Base-by-base conservation (phyloP, 2,797 vertebrate species). In the Enteromius afrohamiltoni region DNA sequence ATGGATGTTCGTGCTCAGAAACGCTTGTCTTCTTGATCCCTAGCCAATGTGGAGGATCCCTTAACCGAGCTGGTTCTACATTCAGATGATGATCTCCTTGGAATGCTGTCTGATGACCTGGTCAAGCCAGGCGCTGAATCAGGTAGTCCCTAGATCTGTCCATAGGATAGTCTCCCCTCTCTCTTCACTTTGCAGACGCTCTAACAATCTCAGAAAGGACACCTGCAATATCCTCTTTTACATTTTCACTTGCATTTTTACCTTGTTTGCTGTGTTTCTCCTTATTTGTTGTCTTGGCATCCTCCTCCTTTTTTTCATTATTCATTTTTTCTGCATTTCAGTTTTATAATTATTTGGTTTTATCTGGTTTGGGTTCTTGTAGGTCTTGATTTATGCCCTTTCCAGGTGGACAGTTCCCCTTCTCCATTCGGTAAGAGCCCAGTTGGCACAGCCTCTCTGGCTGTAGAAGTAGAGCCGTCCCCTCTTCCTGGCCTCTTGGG, bases 381-480 rank as follows among this genome's bases (percentile, higher is more conserved):
- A 98, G 98, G 97, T 97, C 95, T 96, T 96, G 96, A 96, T 96
- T 96, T 96, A 94, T 96, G 95, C 95, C 96, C 96, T 96, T 97
- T 97, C 97, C 97, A 98, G 93, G 96, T 96, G 93, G 98, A 96
- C 90, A 95, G 91, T 92, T 96, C 96, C 90, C 94, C 95, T 77
- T 98, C 96, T 92, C 96, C 95, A 51, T 98, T 99, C 94, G 97
- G 97, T 99, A 98, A 98, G 97, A 95, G 90, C 90, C 86, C 90
- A 81, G 67, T 73, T 93, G 93, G 93, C 86, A 93, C 94, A 89
- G 85, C 82, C 83, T 53, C 29, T 60, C 85, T 94, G 91, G 86
- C 86, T 89, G 49, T 95, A 95, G 94, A 91, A 92, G 89, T 95
- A 95, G 93, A 90, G 83, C 71, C 88, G 75, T 79, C 87, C 87